These are phyloP conservation scores for Drosophila lacicola DNA, from an alignment of 2,888 invertebrate species.

Conservation along the genomic window DNA sequence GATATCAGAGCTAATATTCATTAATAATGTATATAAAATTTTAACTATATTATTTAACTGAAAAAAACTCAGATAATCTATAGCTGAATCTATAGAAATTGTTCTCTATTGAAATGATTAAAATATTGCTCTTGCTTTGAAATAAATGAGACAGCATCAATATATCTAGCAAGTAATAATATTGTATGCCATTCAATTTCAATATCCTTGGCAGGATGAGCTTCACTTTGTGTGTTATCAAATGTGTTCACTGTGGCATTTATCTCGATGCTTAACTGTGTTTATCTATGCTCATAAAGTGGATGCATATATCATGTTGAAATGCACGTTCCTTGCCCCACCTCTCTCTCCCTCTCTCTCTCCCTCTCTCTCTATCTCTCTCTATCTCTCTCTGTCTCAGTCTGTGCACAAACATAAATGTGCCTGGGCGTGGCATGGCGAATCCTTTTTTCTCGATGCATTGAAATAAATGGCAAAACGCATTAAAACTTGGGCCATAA, in stretches of 20 bases:
- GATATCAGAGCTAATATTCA: too few relatives aligned
- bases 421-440: slow-evolving; percentile 53
- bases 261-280: slow-evolving; percentile 32
- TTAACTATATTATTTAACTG: too few relatives aligned
- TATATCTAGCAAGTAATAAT: slow-evolving; percentile 17
- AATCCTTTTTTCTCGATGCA: slow-evolving; percentile 64
- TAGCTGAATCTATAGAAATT: too few relatives aligned
- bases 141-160: not conserved
- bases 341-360: not conserved
- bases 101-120: too few relatives aligned
- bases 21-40: too few relatives aligned
- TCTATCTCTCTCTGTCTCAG: not conserved
- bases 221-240: slow-evolving; percentile 16
- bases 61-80: not conserved
- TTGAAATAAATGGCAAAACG: slow-evolving; percentile 78
- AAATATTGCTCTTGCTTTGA: not conserved
- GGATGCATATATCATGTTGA: slow-evolving; percentile 45
- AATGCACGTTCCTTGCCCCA: slow-evolving; percentile 10
- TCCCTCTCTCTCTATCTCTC: too few relatives aligned
- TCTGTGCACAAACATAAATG: slow-evolving; percentile 18
- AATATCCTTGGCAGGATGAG: slow-evolving; percentile 16
- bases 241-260: slow-evolving; percentile 42
- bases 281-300: slow-evolving; percentile 46
- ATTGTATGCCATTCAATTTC: slow-evolving; percentile 21
- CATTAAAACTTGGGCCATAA: slow-evolving; percentile 76